Base-by-base conservation (phyloP, 2,797 vertebrate species). In the Heliangelus exortis region DNA sequence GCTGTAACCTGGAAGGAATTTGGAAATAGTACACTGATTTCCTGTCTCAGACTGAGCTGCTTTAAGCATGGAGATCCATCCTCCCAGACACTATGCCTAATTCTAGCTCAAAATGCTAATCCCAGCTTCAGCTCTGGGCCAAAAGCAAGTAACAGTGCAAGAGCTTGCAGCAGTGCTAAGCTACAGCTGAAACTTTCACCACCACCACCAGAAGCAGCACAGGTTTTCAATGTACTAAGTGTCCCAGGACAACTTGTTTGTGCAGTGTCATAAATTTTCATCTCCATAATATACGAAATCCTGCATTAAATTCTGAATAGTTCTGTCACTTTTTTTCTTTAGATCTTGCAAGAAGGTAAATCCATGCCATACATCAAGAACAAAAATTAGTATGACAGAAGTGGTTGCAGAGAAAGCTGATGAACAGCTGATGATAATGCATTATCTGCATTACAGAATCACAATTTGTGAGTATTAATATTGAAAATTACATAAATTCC, bases 41-140 rank as follows among this genome's bases (percentile, higher is more conserved):
- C 65, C 21, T 33, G 3, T 12, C 45, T 51, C 0, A 8, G 9
- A 25, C 1, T 4, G 10, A 26, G 18, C 9, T 71, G 16, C 59
- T 51, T 22, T 1, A 28, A 82, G 31, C 47, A 33, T 3, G 12
- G 10, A 65, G 45, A 4, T 77, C 51, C 26, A 63, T 6, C 21
- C 12, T 29, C 43, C 8, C 19, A 4, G n/a, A 54, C 58, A 31
- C 15, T 47, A 39, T 28, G 26, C 7, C 9, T 83, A 15, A 20
- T 25, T 76, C 41, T 17, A 68, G 54, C 47, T 65, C 31, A 62
- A 74, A 89, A 82, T 6, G 14, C 31, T 75, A 50, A 43, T 2
- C 4, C 18, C 22, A 68, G 48, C 31, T 74, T 26, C 41, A 65
- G 36, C n/a, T 43, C 23, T 58, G 50, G 29, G 18, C 21, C 28